Conservation (phyloP, 2,797 vertebrate species). For the Micropoecilia bifurca region DNA sequence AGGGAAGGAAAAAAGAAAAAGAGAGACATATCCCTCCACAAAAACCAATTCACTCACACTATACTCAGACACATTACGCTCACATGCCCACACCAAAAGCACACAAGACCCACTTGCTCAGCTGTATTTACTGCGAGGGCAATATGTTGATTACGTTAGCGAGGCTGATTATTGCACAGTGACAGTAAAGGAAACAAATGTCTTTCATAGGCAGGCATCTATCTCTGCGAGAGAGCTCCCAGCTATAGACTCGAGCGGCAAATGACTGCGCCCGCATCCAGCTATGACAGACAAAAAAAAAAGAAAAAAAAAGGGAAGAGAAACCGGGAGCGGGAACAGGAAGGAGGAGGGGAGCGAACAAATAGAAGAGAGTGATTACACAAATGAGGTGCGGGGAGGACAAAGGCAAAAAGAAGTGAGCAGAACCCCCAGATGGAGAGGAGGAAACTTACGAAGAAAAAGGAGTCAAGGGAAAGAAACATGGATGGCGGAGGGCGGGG, state of each 20-base stretch:
- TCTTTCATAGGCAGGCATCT: conserved; percentile 80
- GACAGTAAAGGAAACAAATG: conserved; percentile 83
- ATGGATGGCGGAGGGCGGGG: conserved; percentile 35
- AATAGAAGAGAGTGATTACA: conserved; percentile 51
- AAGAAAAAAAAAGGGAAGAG: neutral
- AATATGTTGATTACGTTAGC: conserved; percentile 84
- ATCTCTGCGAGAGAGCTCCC: conserved; percentile 73
- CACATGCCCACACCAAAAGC: conserved; percentile 60
- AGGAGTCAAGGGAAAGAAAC: conserved; percentile 48
- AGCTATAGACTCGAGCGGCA: conserved; percentile 70
- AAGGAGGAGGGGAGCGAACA: conserved; percentile 35
- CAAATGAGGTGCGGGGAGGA: conserved; percentile 56
- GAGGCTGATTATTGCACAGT: conserved; percentile 83
- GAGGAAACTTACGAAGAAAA: conserved; percentile 60
- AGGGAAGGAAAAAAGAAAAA: neutral
- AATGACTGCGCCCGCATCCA: conserved; percentile 64
- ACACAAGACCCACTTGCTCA: conserved; percentile 74
- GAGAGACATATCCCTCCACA: conserved; percentile 7
- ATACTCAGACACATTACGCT: conserved; percentile 7
- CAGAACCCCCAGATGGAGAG: conserved; percentile 66
- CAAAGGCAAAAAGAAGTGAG: conserved; percentile 63
- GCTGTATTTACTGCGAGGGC: conserved; percentile 83
- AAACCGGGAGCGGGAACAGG: conserved; percentile 61
- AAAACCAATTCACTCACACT: conserved; percentile 17
- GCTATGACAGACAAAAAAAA: conserved; percentile 63